Percentiles rank a stretch among this genome's conserved stretches.
phyloP scores from a whole-genome alignment of 2,797 vertebrate genomes.

The Molossus molossus region DNA sequence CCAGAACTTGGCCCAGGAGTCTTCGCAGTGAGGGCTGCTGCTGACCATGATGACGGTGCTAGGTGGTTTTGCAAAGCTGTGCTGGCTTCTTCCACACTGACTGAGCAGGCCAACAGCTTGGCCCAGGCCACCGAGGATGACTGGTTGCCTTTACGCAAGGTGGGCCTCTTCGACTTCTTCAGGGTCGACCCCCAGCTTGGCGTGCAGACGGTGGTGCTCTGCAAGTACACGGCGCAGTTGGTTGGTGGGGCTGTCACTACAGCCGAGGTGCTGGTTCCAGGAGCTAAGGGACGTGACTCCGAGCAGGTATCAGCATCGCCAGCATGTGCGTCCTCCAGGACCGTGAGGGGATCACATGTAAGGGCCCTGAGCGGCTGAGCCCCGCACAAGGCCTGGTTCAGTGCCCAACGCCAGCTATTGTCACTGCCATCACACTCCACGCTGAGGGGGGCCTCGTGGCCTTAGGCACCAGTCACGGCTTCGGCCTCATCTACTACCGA shows the following conservation, averaged over 20 bases:
- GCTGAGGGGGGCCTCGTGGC: conserved; percentile 96
- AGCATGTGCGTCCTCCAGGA: conserved; percentile 95
- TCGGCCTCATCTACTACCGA: conserved; percentile 96
- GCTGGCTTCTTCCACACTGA: conserved; percentile 96
- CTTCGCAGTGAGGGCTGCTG: conserved; percentile 94
- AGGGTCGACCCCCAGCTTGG: conserved; percentile 95
- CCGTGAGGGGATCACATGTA: conserved; percentile 96
- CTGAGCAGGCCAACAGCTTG: conserved; percentile 93
- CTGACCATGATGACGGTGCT: conserved; percentile 95
- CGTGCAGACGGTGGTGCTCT: conserved; percentile 95
- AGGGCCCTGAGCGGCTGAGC: conserved; percentile 94
- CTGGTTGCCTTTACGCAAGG: conserved; percentile 95
- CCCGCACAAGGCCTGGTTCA: conserved; percentile 93
- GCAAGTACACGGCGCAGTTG: conserved; percentile 96
- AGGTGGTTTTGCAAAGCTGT: conserved; percentile 96
- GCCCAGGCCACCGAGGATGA: conserved; percentile 92
- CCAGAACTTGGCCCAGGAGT: conserved; percentile 93
- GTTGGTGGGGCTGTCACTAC: conserved; percentile 95
- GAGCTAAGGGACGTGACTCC: conserved; percentile 92
- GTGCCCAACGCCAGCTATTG: conserved; percentile 93
- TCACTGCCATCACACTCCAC: conserved; percentile 94
- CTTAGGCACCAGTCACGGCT: conserved; percentile 96
- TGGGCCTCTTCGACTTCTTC: conserved; percentile 96
- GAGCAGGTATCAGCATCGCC: conserved; percentile 93
- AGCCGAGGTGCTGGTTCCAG: conserved; percentile 95